Evolutionary conservation across 2,113 vertebrate species (phyloP), one percentile per base, ranked within the genome.

Genomic region (Candoia aspera): DNA sequence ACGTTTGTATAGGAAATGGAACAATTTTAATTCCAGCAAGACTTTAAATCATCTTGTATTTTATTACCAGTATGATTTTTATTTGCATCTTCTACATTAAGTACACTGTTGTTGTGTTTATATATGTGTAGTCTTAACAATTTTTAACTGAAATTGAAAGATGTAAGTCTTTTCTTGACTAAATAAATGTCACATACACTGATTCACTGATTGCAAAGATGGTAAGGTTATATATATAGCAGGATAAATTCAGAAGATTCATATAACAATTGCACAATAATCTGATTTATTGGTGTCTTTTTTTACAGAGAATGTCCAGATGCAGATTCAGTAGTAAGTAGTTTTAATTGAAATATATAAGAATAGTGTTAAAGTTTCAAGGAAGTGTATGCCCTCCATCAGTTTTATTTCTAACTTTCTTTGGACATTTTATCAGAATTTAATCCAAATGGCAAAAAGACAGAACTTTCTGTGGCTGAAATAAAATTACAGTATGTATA

Each of bases 291-390:
- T 89, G 21, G 9, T 89, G 6, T 19, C 91, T 92, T 26, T 91
- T 90, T 96, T 84, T 95, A 95, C 92, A 98, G 98, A 95, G 98
- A 98, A 96, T 99, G 98, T 13, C 98, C 98, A 94, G 99, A 99
- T 97, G 98, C 98, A 62, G 99, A 99, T 97, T 98, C 98, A 95
- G 97, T 98, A 97, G 99, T 99, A 97, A 99, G 99, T 99, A 98
- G 85, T 95, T 73, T 93, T 95, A 73, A 89, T 94, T 94, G 87
- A n/a, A 91, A 89, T 95, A 90, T 15, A 84, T 15, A n/a, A 90
- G 42, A 92, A 91, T 94, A 88, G 13, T 62, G 11, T 37, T 90
- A 92, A 86, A 37, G 93, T 87, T 94, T 68, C 85, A 84, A 55
- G 68, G 23, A 53, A 91, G 37, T 88, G 89, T 92, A 92, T 93